phyloP scores from a whole-genome alignment of 2,888 invertebrate genomes.

The Elmis aenea region DNA sequence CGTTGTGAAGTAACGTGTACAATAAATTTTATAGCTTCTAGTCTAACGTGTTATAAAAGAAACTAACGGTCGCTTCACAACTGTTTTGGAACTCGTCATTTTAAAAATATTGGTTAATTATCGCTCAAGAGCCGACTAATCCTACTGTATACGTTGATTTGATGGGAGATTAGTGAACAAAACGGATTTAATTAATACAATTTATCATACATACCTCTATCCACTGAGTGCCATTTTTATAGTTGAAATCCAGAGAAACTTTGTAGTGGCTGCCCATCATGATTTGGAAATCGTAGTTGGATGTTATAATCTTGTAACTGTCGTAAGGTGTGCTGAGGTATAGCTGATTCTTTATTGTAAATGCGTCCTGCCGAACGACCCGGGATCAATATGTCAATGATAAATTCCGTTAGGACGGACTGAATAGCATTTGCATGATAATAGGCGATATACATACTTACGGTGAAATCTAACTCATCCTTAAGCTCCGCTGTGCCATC shows the following conservation, averaged over 20 bases:
- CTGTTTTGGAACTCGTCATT: no score
- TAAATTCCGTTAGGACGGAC: conserved; percentile 17
- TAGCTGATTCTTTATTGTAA: conserved; percentile 54
- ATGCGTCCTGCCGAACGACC: conserved; percentile 40
- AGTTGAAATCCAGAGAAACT: conserved; percentile 47
- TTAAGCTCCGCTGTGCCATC: conserved; percentile 53
- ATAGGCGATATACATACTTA: conserved; percentile 37
- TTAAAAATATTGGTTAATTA: no score
- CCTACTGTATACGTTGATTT: no score
- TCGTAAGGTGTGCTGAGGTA: conserved; percentile 54
- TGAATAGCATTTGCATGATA: conserved; percentile 24
- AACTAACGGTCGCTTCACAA: no score
- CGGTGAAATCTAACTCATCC: conserved; percentile 54
- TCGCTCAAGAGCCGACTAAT: no score
- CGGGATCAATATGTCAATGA: conserved; percentile 14
- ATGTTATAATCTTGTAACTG: conserved; percentile 48
- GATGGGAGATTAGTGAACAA: no score
- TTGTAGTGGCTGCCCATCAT: conserved; percentile 47
- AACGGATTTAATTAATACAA: no score
- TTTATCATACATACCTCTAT: conserved; percentile 46
- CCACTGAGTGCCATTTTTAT: conserved; percentile 44
- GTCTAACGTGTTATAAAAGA: no score
- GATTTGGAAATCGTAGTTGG: conserved; percentile 49
- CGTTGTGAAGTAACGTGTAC: no score
- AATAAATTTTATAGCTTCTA: no score